Conservation (phyloP, 2,113 vertebrate species). For the Corynorhinus townsendii region DNA sequence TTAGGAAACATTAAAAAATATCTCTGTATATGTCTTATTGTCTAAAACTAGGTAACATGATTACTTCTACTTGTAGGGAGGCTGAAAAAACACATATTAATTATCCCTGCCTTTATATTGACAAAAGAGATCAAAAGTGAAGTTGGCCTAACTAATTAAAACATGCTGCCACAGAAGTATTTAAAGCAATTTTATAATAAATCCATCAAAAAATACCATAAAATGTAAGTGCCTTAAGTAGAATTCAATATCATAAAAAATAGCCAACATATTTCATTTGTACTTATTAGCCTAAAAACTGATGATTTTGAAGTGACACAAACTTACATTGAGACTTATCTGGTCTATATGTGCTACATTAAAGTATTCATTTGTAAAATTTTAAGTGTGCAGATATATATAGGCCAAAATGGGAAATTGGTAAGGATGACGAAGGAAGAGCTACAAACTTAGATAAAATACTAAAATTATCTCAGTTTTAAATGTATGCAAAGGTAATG, state of each 20-base stretch:
- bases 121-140: background rate
- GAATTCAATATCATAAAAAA: background rate
- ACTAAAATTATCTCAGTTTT: background rate
- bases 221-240: background rate
- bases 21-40: background rate
- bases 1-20: background rate
- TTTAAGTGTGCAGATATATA: background rate
- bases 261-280: background rate
- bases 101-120: background rate
- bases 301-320: background rate
- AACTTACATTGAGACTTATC: background rate
- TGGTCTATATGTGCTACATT: background rate
- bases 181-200: constrained; percentile 30
- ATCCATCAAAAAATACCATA: background rate
- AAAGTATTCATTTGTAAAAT: background rate
- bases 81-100: background rate
- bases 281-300: background rate
- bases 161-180: background rate
- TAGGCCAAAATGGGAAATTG: background rate
- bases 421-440: background rate
- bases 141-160: background rate
- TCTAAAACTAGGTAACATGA: background rate
- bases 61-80: background rate
- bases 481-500: background rate
- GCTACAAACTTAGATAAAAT: background rate